Percentiles rank a stretch among this genome's conserved stretches.
Conservation (phyloP, 2,888 invertebrate genomes). For the Ormyrus rosae region DNA sequence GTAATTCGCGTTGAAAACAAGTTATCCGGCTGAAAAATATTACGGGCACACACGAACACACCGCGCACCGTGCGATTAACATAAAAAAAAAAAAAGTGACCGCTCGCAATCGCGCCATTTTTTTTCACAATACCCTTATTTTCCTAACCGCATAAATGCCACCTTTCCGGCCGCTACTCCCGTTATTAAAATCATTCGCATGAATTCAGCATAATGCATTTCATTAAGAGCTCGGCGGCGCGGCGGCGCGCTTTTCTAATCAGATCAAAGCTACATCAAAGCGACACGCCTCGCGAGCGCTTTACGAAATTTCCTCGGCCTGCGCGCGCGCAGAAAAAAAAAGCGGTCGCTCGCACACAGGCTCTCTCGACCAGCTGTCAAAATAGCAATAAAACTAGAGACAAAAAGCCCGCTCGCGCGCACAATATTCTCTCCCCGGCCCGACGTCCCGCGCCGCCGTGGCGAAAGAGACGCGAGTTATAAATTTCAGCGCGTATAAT, state of each 20-base stretch:
- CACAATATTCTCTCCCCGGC: background rate
- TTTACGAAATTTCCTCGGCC: slow-evolving; percentile 48
- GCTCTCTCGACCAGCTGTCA: background rate
- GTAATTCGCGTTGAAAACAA: slow-evolving; percentile 5
- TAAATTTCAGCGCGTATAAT: background rate
- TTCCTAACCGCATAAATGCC: slow-evolving; percentile 42
- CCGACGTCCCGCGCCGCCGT: background rate
- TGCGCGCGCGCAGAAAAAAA: slow-evolving; percentile 2
- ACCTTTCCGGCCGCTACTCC: slow-evolving; percentile 15
- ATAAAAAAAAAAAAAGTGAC: slow-evolving; percentile 4
- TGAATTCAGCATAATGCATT: slow-evolving; percentile 44
- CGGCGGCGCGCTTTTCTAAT: slow-evolving; percentile 29
- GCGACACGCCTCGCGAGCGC: slow-evolving; percentile 29
- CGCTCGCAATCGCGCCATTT: slow-evolving; percentile 30
- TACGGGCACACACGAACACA: background rate
- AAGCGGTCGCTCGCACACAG: background rate
- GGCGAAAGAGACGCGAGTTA: slow-evolving; percentile 15
- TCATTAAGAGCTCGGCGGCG: slow-evolving; percentile 30
- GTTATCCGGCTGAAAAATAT: slow-evolving; percentile 22
- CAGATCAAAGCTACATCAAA: slow-evolving; percentile 45
- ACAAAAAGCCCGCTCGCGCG: background rate
- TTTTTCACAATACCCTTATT: slow-evolving; percentile 44
- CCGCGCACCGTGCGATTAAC: background rate
- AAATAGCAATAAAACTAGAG: background rate
- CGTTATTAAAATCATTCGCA: slow-evolving; percentile 50